Evolutionary conservation across 2,113 vertebrate species (phyloP), one percentile per base, ranked within the genome.

Genomic region (Oxygymnocypris stewartii): DNA sequence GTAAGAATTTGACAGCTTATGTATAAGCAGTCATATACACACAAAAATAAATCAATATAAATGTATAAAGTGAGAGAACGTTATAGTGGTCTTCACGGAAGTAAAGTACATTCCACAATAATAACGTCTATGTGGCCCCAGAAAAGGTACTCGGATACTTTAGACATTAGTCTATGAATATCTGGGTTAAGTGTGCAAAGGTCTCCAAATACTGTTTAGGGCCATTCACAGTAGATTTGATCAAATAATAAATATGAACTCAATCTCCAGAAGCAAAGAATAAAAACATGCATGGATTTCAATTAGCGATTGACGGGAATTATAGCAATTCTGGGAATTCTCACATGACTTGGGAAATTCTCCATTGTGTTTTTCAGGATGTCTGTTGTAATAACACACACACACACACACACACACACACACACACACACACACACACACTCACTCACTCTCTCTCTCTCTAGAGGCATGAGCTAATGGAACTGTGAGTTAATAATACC

Each of bases 351-450:
- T 61, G 7, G 86, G 82, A 84, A 84, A 73, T 37, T 16, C 37
- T 84, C 49, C 61, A 87, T 84, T 87, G 86, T 87, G 9, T 79
- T 59, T 84, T 23, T 54, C 82, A 87, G 82, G 86, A 87, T 47
- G 65, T 76, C 7, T 4, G 4, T 1, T 20, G n/a, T 5, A 13
- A 74, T n/a, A 28, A 59, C 16, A 59, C 2, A 18, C 13, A 2
- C 12, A 13, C n/a, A 77, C 8, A 13, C 23, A 40, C 37, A 40
- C 37, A 40, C 37, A 31, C 28, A 31, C 28, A 31, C 28, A 31
- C 28, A 31, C 28, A 31, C 28, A 31, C 28, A 31, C 28, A 31
- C 28, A 31, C 28, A 31, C 28, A 31, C 28, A 31, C 28, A 31
- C 28, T 1, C 28, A 31, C 28, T 31, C 28, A 1, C 28, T 31